Evolutionary conservation across 2,888 invertebrate species (phyloP).

Genomic region (Lochmaea crataegi): DNA sequence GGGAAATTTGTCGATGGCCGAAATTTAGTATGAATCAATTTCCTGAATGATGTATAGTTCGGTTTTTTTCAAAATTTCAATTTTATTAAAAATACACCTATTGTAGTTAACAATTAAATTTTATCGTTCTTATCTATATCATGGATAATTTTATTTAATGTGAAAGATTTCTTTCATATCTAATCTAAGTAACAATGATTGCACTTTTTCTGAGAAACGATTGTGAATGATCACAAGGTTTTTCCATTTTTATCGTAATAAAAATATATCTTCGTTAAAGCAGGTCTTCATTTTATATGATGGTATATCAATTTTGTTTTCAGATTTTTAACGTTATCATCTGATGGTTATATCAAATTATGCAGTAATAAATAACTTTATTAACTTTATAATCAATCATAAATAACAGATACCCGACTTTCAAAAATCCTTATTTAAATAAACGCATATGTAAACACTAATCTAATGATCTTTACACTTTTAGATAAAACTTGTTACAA

Average conservation of each 20-base stretch:
- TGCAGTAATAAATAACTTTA: constrained; percentile 8
- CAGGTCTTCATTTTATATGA: neutral
- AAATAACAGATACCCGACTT: constrained; percentile 5
- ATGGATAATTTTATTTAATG: neutral
- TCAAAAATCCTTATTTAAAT: constrained; percentile 18
- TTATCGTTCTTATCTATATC: neutral
- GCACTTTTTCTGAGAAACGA: neutral
- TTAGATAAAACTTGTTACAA: neutral
- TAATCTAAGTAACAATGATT: constrained; percentile 2
- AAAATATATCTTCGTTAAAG: neutral
- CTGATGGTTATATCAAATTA: neutral
- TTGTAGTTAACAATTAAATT: neutral
- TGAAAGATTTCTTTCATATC: neutral
- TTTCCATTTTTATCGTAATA: neutral
- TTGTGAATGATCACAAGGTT: constrained; percentile 1
- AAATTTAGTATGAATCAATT: neutral
- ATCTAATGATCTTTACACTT: constrained; percentile 9
- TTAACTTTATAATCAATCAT: constrained; percentile 19
- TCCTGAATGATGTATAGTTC: neutral
- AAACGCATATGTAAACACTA: constrained; percentile 1
- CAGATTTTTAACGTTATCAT: constrained; percentile 1
- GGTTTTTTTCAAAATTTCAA: neutral
- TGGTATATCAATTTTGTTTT: neutral
- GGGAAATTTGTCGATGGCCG: neutral
- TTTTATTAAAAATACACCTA: neutral